These are phyloP conservation scores for Whitmania pigra DNA, from an alignment of 1,140 invertebrate genomes.

Conservation along the genomic window DNA sequence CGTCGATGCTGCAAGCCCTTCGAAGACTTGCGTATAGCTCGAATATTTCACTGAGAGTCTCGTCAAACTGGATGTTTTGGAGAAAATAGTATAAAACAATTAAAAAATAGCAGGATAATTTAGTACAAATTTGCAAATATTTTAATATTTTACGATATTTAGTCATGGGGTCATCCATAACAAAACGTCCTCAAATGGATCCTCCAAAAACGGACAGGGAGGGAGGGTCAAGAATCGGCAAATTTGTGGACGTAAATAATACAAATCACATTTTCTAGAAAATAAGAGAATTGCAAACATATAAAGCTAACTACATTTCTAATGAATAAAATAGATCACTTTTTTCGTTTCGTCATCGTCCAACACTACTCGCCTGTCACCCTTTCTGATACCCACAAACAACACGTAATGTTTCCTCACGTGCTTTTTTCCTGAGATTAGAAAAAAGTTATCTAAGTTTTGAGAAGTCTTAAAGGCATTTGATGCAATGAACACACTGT, in stretches of 20 bases:
- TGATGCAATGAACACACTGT: background rate
- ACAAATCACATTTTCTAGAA: background rate
- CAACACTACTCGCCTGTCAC: background rate
- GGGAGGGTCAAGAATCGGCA: too few species aligned
- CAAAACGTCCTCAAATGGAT: too few species aligned
- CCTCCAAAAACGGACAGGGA: too few species aligned
- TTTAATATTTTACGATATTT: background rate
- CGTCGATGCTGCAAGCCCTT: slow-evolving; percentile 14
- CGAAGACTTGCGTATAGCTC: slow-evolving; percentile 19
- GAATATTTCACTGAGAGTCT: slow-evolving; percentile 9
- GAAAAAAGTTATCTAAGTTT: background rate
- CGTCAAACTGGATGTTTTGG: slow-evolving; percentile 18
- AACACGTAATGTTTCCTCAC: slow-evolving; percentile 5
- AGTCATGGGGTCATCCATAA: too few species aligned
- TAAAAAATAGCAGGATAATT: background rate
- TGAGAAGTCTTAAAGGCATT: background rate
- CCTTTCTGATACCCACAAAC: background rate
- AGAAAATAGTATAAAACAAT: background rate
- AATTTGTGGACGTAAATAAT: too few species aligned
- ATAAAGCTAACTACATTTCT: background rate
- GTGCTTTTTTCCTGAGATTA: slow-evolving; percentile 3
- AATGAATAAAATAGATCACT: background rate
- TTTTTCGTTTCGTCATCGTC: slow-evolving; percentile 4
- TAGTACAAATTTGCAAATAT: background rate
- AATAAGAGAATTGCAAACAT: background rate